Evolutionary conservation across 2,888 invertebrate species (phyloP).

Genomic region (Caenorhabditis sulstoni): DNA sequence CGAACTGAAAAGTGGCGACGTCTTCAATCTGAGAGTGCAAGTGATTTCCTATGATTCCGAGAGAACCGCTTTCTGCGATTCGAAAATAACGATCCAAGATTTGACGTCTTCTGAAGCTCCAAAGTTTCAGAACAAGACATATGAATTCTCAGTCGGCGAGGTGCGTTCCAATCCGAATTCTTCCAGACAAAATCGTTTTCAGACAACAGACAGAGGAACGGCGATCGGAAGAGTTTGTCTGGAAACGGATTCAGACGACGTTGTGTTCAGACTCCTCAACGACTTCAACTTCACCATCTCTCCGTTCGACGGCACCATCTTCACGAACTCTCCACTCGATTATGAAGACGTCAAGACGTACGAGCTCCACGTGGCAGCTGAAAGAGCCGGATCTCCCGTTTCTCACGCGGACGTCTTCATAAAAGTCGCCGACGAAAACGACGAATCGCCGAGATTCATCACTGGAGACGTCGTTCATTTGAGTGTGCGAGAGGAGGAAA

Average conservation of each 20-base stretch:
- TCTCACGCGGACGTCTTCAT: slow-evolving; percentile 49
- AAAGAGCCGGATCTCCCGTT: neutral
- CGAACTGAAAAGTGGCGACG: slow-evolving; percentile 4
- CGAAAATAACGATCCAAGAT: neutral
- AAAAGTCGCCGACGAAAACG: slow-evolving; percentile 68
- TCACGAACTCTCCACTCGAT: slow-evolving; percentile 51
- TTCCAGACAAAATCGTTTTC: neutral
- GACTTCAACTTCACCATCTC: slow-evolving; percentile 52
- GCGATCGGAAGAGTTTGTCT: slow-evolving; percentile 12
- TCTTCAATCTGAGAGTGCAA: slow-evolving; percentile 26
- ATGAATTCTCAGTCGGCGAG: slow-evolving; percentile 28
- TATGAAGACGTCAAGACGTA: slow-evolving; percentile 41
- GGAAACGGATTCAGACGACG: neutral
- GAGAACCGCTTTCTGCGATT: slow-evolving; percentile 17
- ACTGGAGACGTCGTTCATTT: slow-evolving; percentile 65
- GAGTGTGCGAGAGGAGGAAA: slow-evolving; percentile 51
- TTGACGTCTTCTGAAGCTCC: neutral
- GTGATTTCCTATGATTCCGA: slow-evolving; percentile 31
- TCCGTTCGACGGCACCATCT: slow-evolving; percentile 39
- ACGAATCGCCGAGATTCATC: slow-evolving; percentile 69
- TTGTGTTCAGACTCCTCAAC: slow-evolving; percentile 36
- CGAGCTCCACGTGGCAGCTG: neutral
- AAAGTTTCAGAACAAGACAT: neutral
- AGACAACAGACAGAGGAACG: slow-evolving; percentile 12
- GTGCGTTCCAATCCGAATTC: neutral